A percentile compares a stretch with the other conserved stretches of the same genome.
These are phyloP conservation scores for Neogale vison DNA, from an alignment of 2,113 vertebrate genomes.

Conservation along the genomic window DNA sequence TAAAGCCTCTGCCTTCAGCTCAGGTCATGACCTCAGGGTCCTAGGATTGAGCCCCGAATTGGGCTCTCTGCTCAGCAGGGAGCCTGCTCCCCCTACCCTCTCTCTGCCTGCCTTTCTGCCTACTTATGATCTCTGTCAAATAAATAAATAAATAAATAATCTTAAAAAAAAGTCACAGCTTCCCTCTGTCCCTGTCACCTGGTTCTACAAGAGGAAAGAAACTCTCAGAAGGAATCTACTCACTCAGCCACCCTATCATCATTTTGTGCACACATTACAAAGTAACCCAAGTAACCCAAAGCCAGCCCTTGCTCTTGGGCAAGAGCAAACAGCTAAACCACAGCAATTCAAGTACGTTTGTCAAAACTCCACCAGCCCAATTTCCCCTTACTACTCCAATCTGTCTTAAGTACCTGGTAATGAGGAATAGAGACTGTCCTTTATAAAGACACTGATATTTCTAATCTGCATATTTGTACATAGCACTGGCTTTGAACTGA, in stretches of 20 bases:
- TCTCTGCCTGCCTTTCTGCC: too few relatives aligned
- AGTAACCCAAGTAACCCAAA: conserved; percentile 8
- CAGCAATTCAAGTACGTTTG: neutral
- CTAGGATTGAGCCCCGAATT: too few relatives aligned
- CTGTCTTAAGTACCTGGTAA: neutral
- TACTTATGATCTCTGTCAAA: too few relatives aligned
- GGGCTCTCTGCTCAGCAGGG: too few relatives aligned
- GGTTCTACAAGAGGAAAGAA: neutral
- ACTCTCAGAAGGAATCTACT: neutral
- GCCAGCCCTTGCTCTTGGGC: neutral
- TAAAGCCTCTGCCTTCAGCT: too few relatives aligned
- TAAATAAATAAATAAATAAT: too few relatives aligned
- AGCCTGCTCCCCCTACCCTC: too few relatives aligned
- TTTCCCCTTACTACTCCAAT: neutral
- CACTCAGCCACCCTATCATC: neutral
- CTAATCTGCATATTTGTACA: neutral
- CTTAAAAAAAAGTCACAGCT: neutral
- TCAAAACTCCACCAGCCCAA: neutral
- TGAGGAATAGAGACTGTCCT: neutral
- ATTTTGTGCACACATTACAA: conserved; percentile 9
- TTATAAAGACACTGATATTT: neutral
- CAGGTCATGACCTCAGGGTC: too few relatives aligned
- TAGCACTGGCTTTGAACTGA: neutral
- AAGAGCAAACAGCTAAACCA: neutral
- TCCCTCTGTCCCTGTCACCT: neutral